phyloP scores from a whole-genome alignment of 92 coral and sea anemone species.

The Bergia sp. region DNA sequence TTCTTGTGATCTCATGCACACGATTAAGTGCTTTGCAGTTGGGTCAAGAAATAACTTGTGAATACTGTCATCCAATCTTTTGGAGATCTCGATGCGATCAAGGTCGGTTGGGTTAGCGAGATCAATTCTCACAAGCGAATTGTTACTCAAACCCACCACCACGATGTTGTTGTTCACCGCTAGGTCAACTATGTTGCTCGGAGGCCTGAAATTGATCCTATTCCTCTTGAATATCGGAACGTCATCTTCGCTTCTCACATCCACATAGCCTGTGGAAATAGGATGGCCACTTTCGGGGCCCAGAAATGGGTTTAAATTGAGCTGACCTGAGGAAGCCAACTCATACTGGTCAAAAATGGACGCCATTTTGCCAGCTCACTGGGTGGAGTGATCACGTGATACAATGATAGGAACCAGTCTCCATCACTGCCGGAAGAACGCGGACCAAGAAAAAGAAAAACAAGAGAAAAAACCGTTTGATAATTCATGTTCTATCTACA shows the following conservation, averaged over 20 bases:
- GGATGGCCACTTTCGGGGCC: slow-evolving; percentile 62
- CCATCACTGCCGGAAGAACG: background rate
- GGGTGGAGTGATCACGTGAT: slow-evolving; percentile 11
- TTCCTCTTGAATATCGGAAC: slow-evolving; percentile 91
- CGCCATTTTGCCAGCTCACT: slow-evolving; percentile 80
- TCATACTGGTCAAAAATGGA: slow-evolving; percentile 96
- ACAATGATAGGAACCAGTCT: slow-evolving; percentile 1
- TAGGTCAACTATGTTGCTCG: slow-evolving; percentile 82
- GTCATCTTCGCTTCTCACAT: slow-evolving; percentile 84
- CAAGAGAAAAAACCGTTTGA: too few relatives aligned
- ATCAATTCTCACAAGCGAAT: slow-evolving; percentile 84
- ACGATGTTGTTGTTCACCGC: slow-evolving; percentile 89
- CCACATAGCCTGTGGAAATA: slow-evolving; percentile 91
- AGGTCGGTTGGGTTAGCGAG: slow-evolving; percentile 83
- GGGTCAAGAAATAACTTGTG: slow-evolving; percentile 90
- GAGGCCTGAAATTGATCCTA: slow-evolving; percentile 94
- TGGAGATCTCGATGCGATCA: slow-evolving; percentile 90
- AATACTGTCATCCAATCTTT: slow-evolving; percentile 85
- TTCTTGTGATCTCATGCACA: slow-evolving; percentile 92
- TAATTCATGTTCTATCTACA: too few relatives aligned
- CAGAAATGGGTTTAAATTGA: slow-evolving; percentile 74
- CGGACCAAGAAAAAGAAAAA: too few relatives aligned
- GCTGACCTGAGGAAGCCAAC: slow-evolving; percentile 67
- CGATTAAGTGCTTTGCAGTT: slow-evolving; percentile 87
- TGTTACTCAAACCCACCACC: slow-evolving; percentile 78